Evolutionary conservation across 1,140 invertebrate species (phyloP).

Genomic region (Uloborus diversus): DNA sequence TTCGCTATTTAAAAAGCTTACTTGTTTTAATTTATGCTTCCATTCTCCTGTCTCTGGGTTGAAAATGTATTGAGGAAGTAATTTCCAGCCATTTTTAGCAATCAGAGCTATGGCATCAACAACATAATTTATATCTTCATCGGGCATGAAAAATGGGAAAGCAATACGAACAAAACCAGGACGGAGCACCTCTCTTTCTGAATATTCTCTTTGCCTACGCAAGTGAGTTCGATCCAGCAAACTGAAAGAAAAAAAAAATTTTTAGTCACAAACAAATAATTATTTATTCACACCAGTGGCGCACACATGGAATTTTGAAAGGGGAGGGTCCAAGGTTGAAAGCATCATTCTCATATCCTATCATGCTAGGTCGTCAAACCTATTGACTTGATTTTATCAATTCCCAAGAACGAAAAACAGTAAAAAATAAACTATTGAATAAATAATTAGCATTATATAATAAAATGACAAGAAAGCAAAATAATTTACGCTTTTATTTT

Average conservation of each 20-base stretch:
- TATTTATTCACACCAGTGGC: too few relatives aligned
- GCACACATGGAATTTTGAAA: background rate
- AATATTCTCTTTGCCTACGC: constrained; percentile 71
- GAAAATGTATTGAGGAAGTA: constrained; percentile 85
- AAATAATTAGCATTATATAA: too few relatives aligned
- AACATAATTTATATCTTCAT: constrained; percentile 81
- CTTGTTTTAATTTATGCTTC: constrained; percentile 87
- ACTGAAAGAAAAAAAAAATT: constrained; percentile 62
- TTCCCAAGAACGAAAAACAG: too few relatives aligned
- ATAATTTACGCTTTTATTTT: too few relatives aligned
- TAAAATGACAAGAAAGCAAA: too few relatives aligned
- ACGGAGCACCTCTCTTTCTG: constrained; percentile 77
- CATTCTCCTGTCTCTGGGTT: constrained; percentile 90
- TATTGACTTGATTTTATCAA: too few relatives aligned
- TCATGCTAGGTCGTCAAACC: too few relatives aligned
- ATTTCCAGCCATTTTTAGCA: constrained; percentile 87
- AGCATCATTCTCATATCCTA: too few relatives aligned
- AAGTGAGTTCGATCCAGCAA: constrained; percentile 73
- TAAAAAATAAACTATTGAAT: too few relatives aligned
- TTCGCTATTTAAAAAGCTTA: too few relatives aligned
- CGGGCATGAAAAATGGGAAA: constrained; percentile 84
- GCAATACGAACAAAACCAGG: constrained; percentile 88
- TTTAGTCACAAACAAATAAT: too few relatives aligned
- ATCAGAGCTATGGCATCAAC: constrained; percentile 87
- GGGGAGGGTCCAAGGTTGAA: too few relatives aligned